Base-by-base conservation (phyloP, 1,140 invertebrate genomes). In the Drosophila setifemur region DNA sequence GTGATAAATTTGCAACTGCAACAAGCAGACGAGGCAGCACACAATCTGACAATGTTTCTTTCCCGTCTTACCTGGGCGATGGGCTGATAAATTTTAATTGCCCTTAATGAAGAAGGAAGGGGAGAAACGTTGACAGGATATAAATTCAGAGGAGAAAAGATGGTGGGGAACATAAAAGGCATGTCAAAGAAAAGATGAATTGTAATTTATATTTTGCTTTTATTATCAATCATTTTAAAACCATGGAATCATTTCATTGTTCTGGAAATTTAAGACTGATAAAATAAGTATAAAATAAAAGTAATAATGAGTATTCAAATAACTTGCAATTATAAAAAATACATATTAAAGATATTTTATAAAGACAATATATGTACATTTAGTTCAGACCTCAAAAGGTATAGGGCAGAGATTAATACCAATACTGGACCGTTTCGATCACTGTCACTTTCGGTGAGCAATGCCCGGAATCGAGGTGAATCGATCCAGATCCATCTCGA, bases 1-100 rank as follows among this genome's bases (percentile, higher is more conserved):
- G 60, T 35, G 76, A 81, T 79, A 79, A 79, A 79, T 79, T 78
- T 14, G 44, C 63, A 43, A 35, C 39, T 47, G 29, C 68, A 50
- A 31, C 47, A 28, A 19, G 35, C 29, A 43, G 44, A 48, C 37
- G 57, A 8, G 43, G 40, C 53, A 16, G 55, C 57, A 4, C 14
- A 11, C 52, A 74, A 49, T 40, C 57, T 35, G 71, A 23, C 49
- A 37, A 33, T 44, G 42, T 45, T 33, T 54, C 54, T 52, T 55
- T 42, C 39, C 57, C 28, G 60, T 25, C 60, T 18, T 18, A 29
- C 57, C 57, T 29, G 42, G 7, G 40, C 42, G 31, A 39, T 29
- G 35, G 29, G 55, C 33, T 48, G 42, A 64, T 64, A 64, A 63
- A 49, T 64, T 58, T 61, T 64, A 64, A 64, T 64, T 64, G 33